These are phyloP conservation scores for Enteromius paludinosus DNA, from an alignment of 2,797 vertebrate genomes.

Conservation along the genomic window DNA sequence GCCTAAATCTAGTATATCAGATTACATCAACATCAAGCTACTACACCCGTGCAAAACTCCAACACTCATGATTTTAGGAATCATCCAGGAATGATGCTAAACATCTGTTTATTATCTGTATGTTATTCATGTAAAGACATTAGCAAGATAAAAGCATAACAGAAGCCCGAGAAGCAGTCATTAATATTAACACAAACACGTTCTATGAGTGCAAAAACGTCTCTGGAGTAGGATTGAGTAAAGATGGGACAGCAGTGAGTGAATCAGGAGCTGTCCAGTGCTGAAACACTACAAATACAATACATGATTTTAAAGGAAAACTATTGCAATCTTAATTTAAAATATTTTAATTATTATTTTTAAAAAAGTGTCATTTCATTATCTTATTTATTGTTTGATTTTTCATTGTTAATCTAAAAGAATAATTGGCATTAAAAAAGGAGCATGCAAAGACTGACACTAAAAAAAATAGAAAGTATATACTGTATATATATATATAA, in stretches of 20 bases:
- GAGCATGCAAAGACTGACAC: neutral
- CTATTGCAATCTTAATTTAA: neutral
- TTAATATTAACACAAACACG: neutral
- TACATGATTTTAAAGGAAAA: neutral
- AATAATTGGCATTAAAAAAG: neutral
- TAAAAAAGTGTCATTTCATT: neutral
- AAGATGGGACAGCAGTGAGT: neutral
- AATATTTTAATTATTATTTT: neutral
- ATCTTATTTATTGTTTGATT: neutral
- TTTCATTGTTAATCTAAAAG: neutral
- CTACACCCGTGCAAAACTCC: neutral
- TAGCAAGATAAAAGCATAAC: neutral
- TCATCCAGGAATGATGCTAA: neutral
- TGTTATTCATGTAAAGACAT: slow-evolving; percentile 4
- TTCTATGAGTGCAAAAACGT: neutral
- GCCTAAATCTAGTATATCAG: neutral
- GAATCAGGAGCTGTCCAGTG: slow-evolving; percentile 51
- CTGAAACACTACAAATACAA: neutral
- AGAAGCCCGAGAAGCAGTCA: neutral
- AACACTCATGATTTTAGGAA: neutral
- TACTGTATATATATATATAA: too few species aligned
- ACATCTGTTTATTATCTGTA: neutral
- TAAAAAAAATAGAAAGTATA: neutral
- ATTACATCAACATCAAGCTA: neutral
- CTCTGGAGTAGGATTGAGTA: neutral